Base-by-base conservation (phyloP, 2,113 vertebrate genomes). In the Kryptolebias marmoratus region DNA sequence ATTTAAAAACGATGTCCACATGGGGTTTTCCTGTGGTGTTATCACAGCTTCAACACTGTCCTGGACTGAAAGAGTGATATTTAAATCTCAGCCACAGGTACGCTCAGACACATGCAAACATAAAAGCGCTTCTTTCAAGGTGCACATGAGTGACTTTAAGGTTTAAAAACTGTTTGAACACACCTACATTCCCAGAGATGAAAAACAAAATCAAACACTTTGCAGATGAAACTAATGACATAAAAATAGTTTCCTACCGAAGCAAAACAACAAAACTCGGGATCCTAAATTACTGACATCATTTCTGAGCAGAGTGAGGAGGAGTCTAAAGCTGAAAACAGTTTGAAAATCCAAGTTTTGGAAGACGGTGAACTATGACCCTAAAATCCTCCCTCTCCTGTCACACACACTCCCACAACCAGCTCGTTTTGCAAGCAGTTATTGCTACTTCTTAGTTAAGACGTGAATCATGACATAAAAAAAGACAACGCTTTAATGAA, bases 201-300 rank as follows among this genome's bases (percentile, higher is more conserved):
- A 84, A 55, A 47, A 68, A 68, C 69, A 73, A 64, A 84, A 81
- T 49, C 39, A 77, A 68, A 60, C 73, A 81, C 66, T 59, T 81
- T 80, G 68, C 82, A 73, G 62, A 80, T 78, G 62, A 59, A 11
- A 59, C n/a, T 22, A 63, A 70, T 77, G 58, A 62, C 72, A 59
- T 54, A 71, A 39, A 11, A 64, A 55, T 77, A 60, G 7, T 71
- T 61, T 70, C 57, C 15, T 48, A 77, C 22, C 79, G 45, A 80
- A 42, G 64, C 64, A 88, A 83, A 80, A 68, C 65, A 73, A 64
- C 58, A 14, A 70, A 59, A 79, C 65, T 56, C 60, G 27, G 15
- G 68, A 76, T 50, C 59, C 45, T 79, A 73, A 88, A 88, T 82
- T 81, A 54, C 80, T 93, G 91, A 93, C 91, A 93, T 93, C 89